Evolutionary conservation across 2,797 vertebrate species (phyloP).

Genomic region (Molossus alvarezi): DNA sequence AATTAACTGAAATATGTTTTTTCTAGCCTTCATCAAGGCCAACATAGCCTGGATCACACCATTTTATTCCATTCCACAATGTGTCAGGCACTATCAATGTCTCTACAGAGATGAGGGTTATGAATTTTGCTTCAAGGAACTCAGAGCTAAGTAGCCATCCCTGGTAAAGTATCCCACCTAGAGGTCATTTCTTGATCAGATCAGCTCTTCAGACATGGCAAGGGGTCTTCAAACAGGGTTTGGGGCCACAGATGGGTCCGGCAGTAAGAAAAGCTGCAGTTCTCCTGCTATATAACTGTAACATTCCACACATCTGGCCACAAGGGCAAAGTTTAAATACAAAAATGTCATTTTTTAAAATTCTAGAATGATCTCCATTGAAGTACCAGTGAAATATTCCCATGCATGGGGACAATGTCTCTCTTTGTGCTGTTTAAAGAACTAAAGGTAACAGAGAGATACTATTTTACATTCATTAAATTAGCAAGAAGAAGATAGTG

Average conservation of each 20-base stretch:
- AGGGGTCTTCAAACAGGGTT: background rate
- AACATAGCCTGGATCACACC: background rate
- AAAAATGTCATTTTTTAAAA: constrained; percentile 31
- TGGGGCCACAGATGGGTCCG: background rate
- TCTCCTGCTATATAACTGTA: background rate
- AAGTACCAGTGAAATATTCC: background rate
- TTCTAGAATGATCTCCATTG: background rate
- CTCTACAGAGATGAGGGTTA: background rate
- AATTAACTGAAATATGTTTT: constrained; percentile 14
- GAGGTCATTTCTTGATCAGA: background rate
- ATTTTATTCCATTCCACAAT: background rate
- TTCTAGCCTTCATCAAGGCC: background rate
- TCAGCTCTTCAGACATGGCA: background rate
- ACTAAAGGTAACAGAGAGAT: constrained; percentile 1
- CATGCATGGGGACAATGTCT: background rate
- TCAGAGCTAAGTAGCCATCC: background rate
- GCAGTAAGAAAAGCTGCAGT: background rate
- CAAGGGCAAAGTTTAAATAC: background rate
- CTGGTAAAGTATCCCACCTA: background rate
- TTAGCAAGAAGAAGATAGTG: background rate
- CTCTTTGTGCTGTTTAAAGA: background rate
- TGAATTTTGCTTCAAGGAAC: background rate
- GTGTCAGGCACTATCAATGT: background rate
- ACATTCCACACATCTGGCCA: background rate
- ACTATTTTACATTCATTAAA: background rate